Evolutionary conservation across 1,140 invertebrate genomes (phyloP).

Genomic region (Hypothenemus hampei): DNA sequence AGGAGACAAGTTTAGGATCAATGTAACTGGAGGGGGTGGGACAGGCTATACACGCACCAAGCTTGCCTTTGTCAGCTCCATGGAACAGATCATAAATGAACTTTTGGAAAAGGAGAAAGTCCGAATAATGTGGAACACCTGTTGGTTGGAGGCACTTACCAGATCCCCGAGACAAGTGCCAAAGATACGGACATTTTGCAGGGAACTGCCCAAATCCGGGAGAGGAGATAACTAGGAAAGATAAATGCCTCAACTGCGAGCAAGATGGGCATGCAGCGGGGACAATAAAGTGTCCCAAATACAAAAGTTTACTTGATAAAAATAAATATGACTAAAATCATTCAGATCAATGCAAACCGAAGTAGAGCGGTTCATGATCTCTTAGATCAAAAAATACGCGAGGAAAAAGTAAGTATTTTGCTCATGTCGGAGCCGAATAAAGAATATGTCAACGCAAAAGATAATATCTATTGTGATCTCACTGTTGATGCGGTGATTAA

Average conservation of each 20-base stretch:
- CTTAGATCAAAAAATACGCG: not conserved
- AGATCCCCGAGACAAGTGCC: too few relatives aligned
- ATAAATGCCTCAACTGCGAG: not conserved
- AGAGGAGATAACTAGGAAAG: not conserved
- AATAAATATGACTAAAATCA: not conserved
- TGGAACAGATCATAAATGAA: too few relatives aligned
- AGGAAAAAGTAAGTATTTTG: not conserved
- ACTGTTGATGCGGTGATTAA: not conserved
- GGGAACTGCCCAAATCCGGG: not conserved
- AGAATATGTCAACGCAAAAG: not conserved
- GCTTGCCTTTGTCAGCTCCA: too few relatives aligned
- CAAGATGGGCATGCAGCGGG: not conserved
- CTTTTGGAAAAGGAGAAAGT: too few relatives aligned
- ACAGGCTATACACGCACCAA: too few relatives aligned
- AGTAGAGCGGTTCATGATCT: not conserved
- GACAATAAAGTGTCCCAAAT: not conserved
- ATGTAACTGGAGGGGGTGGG: too few relatives aligned
- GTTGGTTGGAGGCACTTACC: too few relatives aligned
- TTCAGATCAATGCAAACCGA: not conserved
- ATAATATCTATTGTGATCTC: not conserved
- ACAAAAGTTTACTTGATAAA: too few relatives aligned
- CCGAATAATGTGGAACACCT: too few relatives aligned
- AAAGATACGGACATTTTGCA: conserved; percentile 12
- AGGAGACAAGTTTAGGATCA: too few relatives aligned
- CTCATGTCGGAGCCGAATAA: not conserved